Percentiles rank a stretch among this genome's conserved stretches.
These are phyloP conservation scores for Oreonectes daqikongensis DNA, from an alignment of 2,797 vertebrate species.

Conservation along the genomic window DNA sequence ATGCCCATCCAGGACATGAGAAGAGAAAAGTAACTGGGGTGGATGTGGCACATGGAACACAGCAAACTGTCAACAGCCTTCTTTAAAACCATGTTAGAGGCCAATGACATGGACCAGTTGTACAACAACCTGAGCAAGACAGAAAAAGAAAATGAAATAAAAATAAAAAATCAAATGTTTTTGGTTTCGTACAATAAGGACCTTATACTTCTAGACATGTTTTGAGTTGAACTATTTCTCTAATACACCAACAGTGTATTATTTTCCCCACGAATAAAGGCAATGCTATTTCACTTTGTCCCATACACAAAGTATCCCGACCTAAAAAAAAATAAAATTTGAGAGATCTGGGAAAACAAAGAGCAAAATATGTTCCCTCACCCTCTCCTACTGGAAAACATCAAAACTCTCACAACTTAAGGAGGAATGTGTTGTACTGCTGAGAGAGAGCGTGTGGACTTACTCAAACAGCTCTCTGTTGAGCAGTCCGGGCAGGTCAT, in stretches of 20 bases:
- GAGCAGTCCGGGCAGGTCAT: conserved; percentile 90
- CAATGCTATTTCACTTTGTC: conserved; percentile 14
- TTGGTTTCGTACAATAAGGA: neutral
- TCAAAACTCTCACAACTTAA: conserved; percentile 6
- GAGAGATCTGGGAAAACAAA: neutral
- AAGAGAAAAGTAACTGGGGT: conserved; percentile 96
- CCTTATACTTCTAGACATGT: neutral
- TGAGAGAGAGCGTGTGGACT: conserved; percentile 68
- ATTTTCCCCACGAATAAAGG: neutral
- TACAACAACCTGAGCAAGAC: conserved; percentile 83
- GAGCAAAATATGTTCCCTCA: neutral
- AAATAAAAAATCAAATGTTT: neutral
- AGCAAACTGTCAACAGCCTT: conserved; percentile 98
- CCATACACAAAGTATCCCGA: conserved; percentile 39
- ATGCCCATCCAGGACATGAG: conserved; percentile 99
- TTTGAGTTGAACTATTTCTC: neutral
- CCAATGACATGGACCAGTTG: conserved; percentile 98
- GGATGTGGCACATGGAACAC: conserved; percentile 97
- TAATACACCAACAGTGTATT: neutral
- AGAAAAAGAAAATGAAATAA: too few species aligned
- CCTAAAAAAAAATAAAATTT: conserved; percentile 16
- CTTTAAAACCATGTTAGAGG: conserved; percentile 95
- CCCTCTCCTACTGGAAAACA: neutral
- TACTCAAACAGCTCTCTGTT: conserved; percentile 96
- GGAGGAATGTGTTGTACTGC: neutral